phyloP scores from a whole-genome alignment of 2,888 invertebrate species.

The Eupithecia exiguata region DNA sequence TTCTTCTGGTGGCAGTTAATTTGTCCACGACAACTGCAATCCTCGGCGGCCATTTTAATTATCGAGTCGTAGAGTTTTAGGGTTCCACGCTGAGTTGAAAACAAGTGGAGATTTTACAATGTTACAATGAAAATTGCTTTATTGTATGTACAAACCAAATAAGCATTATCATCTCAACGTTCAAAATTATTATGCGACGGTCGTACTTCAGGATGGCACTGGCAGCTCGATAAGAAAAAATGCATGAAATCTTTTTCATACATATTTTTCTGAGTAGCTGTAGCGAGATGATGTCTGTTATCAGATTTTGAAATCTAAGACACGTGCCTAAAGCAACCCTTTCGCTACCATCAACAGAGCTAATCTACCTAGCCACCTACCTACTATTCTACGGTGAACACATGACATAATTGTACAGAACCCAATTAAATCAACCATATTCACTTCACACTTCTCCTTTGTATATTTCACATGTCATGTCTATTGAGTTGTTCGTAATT shows the following conservation, averaged over 20 bases:
- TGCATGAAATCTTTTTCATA: no score
- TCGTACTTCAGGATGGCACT: no score
- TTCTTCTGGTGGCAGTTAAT: constrained; percentile 50
- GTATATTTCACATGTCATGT: constrained; percentile 19
- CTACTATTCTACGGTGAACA: background rate
- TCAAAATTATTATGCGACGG: background rate
- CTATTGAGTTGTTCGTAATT: constrained; percentile 26
- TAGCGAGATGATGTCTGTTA: background rate
- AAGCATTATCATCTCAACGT: background rate
- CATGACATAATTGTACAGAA: background rate
- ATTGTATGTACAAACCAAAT: background rate
- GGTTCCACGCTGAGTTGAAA: constrained; percentile 11
- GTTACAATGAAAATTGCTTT: background rate
- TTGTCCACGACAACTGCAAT: constrained; percentile 55
- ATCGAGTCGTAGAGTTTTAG: constrained; percentile 31
- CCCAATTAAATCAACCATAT: background rate
- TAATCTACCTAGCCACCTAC: background rate
- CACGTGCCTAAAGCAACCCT: background rate
- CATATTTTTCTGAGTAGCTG: background rate
- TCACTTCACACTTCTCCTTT: background rate
- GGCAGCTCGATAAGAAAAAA: no score
- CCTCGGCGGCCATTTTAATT: constrained; percentile 49
- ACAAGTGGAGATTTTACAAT: background rate
- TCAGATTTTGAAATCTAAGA: background rate
- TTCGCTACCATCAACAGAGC: no score